Percentiles rank a stretch among this genome's conserved stretches.
These are phyloP conservation scores for Papilio glaucus DNA, from an alignment of 1,140 invertebrate genomes.

Conservation along the genomic window DNA sequence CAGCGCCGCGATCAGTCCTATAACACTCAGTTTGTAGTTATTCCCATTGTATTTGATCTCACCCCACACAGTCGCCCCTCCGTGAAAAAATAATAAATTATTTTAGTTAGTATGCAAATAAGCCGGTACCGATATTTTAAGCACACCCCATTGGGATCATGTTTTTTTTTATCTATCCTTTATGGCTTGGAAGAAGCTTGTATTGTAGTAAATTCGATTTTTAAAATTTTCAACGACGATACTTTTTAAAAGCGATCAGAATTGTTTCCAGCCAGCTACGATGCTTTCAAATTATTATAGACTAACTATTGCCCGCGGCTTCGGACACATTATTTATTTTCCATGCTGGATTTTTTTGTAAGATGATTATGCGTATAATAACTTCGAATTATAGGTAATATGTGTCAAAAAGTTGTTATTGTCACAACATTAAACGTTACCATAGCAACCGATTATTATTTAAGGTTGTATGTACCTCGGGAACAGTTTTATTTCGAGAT, in stretches of 20 bases:
- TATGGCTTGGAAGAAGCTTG: constrained; percentile 62
- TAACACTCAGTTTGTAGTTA: constrained; percentile 78
- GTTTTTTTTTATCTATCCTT: constrained; percentile 66
- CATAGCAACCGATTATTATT: no score
- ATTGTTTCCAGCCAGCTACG: neutral
- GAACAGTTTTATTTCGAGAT: no score
- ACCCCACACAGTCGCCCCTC: constrained; percentile 74
- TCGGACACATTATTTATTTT: no score
- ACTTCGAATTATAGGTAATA: no score
- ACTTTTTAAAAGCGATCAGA: neutral
- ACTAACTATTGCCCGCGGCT: no score
- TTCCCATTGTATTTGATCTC: constrained; percentile 68
- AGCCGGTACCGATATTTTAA: constrained; percentile 78
- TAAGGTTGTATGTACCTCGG: no score
- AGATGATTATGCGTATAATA: no score
- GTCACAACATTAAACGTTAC: no score
- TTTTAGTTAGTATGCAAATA: constrained; percentile 84
- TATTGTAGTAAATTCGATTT: constrained; percentile 36
- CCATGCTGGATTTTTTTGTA: no score
- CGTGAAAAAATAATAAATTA: constrained; percentile 82
- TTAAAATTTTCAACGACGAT: constrained; percentile 1
- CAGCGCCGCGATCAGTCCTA: constrained; percentile 69
- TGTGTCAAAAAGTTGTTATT: no score
- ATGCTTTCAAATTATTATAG: neutral
- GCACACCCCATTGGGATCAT: constrained; percentile 74